Base-by-base conservation (phyloP, 2,888 invertebrate species). In the Ochropleura plecta region DNA sequence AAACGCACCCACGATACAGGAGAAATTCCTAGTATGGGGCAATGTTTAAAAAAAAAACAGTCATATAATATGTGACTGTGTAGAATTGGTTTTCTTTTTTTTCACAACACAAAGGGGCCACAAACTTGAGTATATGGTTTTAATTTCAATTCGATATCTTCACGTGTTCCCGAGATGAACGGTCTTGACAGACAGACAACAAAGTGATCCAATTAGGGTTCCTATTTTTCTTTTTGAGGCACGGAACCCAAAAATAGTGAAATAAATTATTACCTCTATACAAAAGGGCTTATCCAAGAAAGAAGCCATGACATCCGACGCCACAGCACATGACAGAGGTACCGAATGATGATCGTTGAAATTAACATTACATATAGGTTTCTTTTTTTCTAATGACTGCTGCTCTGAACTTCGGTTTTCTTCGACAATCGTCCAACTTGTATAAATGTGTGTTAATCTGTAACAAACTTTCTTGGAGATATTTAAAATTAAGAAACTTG, bases 391-490 rank as follows among this genome's bases (percentile, higher is more conserved):
- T 49, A 81, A 12, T 6, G 75, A 40, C 76, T 90, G 86, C 4
- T 75, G 87, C 62, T 88, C 66, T 0, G 95, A 94, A 48, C 85
- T 76, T 68, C 92, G 92, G 40, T 82, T 86, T 73, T 92, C 90
- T 4, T 90, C 87, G 0, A 88, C 89, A n/a, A 94, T 77, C 46
- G 75, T 87, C 95, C 95, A 95, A 81, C 90, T 90, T 18, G 92
- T 92, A 73, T 94, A 95, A 55, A 95, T 67, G 20, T 95, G 90
- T 8, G 91, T 85, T 81, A 95, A 90, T 65, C 95, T 95, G 78
- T 42, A 88, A 90, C 42, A 48, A 71, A 53, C 51, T 18, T 16
- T 49, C 16, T 49, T 16, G 16, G 49, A 16, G 5, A 49, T 30
- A 8, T 7, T 30, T 57, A 30, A 14, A 30, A 30, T 7, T 30